Base-by-base conservation (phyloP, 2,113 vertebrate genomes). In the Peromyscus leucopus region DNA sequence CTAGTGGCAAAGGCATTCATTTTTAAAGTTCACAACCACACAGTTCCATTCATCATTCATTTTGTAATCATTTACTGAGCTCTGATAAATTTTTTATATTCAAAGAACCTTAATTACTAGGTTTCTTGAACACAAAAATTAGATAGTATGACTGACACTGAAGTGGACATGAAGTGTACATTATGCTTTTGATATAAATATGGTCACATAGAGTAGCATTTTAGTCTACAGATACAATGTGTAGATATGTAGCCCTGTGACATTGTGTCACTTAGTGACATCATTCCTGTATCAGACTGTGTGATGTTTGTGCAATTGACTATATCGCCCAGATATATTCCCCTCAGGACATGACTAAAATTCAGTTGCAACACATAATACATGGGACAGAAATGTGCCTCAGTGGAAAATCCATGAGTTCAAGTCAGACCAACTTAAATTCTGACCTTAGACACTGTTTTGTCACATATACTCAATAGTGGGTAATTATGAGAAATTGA, bases 21-120 rank as follows among this genome's bases (percentile, higher is more conserved):
- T 93, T 63, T 31, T 16, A 26, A 69, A 51, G 65, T 90, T 89
- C 3, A 78, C 2, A 67, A 33, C 16, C 46, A 75, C 36, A 33
- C 7, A 91, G 65, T 93, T 28, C n/a, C 75, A 69, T 92, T 91
- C 22, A 69, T 67, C 91, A 93, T 83, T 42, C 22, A 86, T 79
- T 89, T 95, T 91, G 65, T 17, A 80, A 87, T 57, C 36, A 91
- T 93, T 96, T 91, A 61, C 71, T 80, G 39, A 94, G 39, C 11
- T 78, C 48, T 87, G 16, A 55, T 90, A 90, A 16, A 22, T 79
- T 63, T 39, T 19, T 55, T 87, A 33, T 19, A 83, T 84, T 69
- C 91, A 71, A 71, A 93, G 11, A 48, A 28, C 9, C 26, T 26
- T 85, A 85, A 46, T 85, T 65, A 85, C 59, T 65, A 65, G 15